phyloP scores from a whole-genome alignment of 2,888 invertebrate genomes.

The Eretmocerus hayati region DNA sequence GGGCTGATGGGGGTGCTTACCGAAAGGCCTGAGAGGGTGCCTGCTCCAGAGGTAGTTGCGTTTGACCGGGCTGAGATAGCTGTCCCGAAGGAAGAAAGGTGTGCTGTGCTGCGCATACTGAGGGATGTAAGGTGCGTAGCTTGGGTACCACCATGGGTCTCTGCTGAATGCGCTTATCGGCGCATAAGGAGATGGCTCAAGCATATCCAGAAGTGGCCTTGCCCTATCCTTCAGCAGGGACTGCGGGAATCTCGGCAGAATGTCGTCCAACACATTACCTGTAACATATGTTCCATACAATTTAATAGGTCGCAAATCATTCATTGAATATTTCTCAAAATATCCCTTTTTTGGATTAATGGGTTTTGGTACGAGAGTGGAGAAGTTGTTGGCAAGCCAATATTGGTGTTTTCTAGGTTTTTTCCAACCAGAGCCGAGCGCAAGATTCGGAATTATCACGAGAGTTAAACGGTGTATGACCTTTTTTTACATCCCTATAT shows the following conservation, averaged over 20 bases:
- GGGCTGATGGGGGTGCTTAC: constrained; percentile 57
- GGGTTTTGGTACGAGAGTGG: too few relatives aligned
- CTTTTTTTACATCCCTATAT: too few relatives aligned
- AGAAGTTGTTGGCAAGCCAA: too few relatives aligned
- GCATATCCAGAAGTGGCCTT: constrained; percentile 57
- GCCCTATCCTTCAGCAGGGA: constrained; percentile 48
- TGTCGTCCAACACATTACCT: constrained; percentile 39
- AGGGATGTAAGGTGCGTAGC: constrained; percentile 67
- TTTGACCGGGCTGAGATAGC: constrained; percentile 85
- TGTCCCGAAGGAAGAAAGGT: constrained; percentile 76
- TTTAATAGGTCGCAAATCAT: too few relatives aligned
- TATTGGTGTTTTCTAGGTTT: too few relatives aligned
- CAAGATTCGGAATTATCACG: too few relatives aligned
- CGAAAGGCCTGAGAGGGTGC: constrained; percentile 84
- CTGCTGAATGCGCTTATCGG: constrained; percentile 75
- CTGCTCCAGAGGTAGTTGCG: constrained; percentile 86
- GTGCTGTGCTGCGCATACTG: constrained; percentile 60
- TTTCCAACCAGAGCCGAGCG: too few relatives aligned
- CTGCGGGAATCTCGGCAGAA: constrained; percentile 29
- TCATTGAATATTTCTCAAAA: too few relatives aligned
- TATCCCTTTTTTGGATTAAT: too few relatives aligned
- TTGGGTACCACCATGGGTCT: constrained; percentile 87
- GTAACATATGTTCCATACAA: not conserved
- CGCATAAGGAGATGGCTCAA: constrained; percentile 71
- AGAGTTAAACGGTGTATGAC: too few relatives aligned